phyloP scores from a whole-genome alignment of 2,888 invertebrate species.

The Sthenelais limicola region DNA sequence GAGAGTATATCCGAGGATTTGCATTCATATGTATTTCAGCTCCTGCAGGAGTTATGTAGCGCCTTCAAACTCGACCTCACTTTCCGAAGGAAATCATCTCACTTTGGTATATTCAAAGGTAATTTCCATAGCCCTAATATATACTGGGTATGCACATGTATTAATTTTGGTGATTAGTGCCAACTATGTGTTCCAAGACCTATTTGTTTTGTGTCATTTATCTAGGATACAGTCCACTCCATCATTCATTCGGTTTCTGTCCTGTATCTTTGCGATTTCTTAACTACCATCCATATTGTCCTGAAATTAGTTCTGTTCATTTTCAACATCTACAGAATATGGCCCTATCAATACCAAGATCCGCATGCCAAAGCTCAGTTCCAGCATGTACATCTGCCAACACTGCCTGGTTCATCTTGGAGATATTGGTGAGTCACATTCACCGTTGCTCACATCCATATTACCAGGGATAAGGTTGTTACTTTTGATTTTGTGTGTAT shows the following conservation, averaged over 20 bases:
- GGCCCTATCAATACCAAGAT: conserved; percentile 55
- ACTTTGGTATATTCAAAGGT: conserved; percentile 75
- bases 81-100: conserved; percentile 76
- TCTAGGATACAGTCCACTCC: too few species aligned
- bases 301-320: too few species aligned
- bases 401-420: conserved; percentile 92
- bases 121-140: background rate
- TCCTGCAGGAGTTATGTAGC: conserved; percentile 86
- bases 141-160: too few species aligned
- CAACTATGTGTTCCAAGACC: too few species aligned
- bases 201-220: too few species aligned
- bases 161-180: too few species aligned
- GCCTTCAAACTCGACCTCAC: conserved; percentile 86
- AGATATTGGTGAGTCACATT: conserved; percentile 76
- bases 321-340: conserved; percentile 43
- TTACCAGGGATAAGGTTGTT: background rate
- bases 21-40: too few species aligned
- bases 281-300: too few species aligned
- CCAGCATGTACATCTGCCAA: conserved; percentile 88
- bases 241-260: too few species aligned
- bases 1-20: too few species aligned
- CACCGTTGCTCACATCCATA: background rate
- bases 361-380: conserved; percentile 73
- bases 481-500: too few species aligned
- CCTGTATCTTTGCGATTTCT: too few species aligned